Percentiles rank a stretch among this genome's conserved stretches.
These are phyloP conservation scores for Scytalopus superciliaris DNA, from an alignment of 2,113 vertebrate species.

Conservation along the genomic window DNA sequence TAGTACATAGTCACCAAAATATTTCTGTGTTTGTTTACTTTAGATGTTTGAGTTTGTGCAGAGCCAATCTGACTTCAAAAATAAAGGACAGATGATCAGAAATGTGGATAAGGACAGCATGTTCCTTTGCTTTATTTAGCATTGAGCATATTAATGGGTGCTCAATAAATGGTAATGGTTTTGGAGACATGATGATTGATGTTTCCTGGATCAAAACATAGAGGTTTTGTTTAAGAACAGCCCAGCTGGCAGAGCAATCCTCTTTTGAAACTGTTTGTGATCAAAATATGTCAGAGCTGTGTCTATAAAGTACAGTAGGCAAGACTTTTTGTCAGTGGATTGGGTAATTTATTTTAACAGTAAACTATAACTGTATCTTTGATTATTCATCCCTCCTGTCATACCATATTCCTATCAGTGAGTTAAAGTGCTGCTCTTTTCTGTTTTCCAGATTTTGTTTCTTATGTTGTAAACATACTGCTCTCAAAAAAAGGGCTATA, in stretches of 20 bases:
- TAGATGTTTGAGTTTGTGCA: constrained; percentile 13
- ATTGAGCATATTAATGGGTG: constrained; percentile 33
- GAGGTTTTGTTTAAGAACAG: constrained; percentile 58
- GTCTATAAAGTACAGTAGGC: constrained; percentile 50
- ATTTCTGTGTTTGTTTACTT: constrained; percentile 52
- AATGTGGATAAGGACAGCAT: constrained; percentile 53
- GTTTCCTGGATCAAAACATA: constrained; percentile 58
- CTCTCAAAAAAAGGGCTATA: not conserved
- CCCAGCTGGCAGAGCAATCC: constrained; percentile 31
- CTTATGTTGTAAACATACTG: constrained; percentile 13
- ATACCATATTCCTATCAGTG: constrained; percentile 37
- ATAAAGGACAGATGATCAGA: constrained; percentile 58
- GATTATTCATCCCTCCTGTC: constrained; percentile 62
- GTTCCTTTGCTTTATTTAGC: constrained; percentile 61
- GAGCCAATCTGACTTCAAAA: constrained; percentile 48
- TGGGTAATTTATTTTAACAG: constrained; percentile 62
- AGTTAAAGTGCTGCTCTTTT: constrained; percentile 56
- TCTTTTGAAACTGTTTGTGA: constrained; percentile 61
- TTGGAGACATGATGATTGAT: constrained; percentile 60
- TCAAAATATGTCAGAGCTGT: constrained; percentile 64
- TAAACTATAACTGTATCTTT: constrained; percentile 58
- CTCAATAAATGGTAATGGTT: constrained; percentile 59
- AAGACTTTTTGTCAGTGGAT: constrained; percentile 53
- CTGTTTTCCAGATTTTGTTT: constrained; percentile 32
- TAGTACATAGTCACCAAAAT: constrained; percentile 24